Conservation (phyloP, 2,888 invertebrate species). For the Celastrina argiolus region DNA sequence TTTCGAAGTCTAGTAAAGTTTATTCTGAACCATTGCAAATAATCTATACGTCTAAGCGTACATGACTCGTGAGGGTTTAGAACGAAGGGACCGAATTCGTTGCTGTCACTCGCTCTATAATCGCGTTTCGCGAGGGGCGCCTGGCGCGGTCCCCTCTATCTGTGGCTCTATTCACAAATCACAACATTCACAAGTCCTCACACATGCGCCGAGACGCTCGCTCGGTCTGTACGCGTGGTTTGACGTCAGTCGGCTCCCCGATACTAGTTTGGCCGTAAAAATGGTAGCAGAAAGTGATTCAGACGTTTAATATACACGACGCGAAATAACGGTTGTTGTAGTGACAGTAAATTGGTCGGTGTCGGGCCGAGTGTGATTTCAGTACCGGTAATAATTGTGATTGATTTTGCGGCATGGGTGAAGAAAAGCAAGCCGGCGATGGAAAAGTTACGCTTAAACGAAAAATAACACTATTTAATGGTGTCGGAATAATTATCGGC, state of each 20-base stretch:
- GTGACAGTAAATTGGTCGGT: constrained; percentile 27
- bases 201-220: constrained; percentile 60
- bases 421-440: constrained; percentile 61
- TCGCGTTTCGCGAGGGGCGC: constrained; percentile 6
- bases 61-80: neutral
- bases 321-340: constrained; percentile 40
- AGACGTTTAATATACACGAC: constrained; percentile 57
- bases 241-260: constrained; percentile 51
- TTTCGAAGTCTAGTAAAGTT: too few relatives aligned
- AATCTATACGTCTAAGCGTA: too few relatives aligned
- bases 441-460: constrained; percentile 85
- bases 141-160: constrained; percentile 28
- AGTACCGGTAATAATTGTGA: constrained; percentile 52
- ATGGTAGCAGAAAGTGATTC: constrained; percentile 65
- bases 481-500: constrained; percentile 92
- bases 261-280: constrained; percentile 62
- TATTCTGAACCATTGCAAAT: too few relatives aligned
- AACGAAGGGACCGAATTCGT: neutral
- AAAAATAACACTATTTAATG: constrained; percentile 90
- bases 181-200: constrained; percentile 31
- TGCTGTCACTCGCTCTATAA: neutral
- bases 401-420: constrained; percentile 74
- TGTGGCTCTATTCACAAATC: constrained; percentile 31
- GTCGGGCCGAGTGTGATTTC: constrained; percentile 56
- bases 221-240: constrained; percentile 43